phyloP scores from a whole-genome alignment of 1,140 invertebrate genomes.

The Drosophila nasuta region DNA sequence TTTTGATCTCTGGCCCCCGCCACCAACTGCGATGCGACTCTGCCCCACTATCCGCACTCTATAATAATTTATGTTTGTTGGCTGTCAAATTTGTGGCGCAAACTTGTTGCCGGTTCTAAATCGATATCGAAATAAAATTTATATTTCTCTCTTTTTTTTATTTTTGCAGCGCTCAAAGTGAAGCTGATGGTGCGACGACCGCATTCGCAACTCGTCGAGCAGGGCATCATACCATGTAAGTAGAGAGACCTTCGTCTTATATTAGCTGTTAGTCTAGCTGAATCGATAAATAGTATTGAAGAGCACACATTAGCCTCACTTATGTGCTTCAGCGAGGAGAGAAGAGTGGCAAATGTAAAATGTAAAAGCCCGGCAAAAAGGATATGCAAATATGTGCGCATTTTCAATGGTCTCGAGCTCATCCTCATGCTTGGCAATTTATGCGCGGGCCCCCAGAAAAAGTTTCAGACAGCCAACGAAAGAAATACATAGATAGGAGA shows the following conservation, averaged over 20 bases:
- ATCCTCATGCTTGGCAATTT: conserved; percentile 54
- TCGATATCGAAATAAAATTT: conserved; percentile 42
- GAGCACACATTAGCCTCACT: conserved; percentile 68
- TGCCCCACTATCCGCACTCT: conserved; percentile 16
- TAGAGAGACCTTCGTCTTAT: conserved; percentile 78
- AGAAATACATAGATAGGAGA: conserved; percentile 1
- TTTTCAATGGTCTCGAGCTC: conserved; percentile 57
- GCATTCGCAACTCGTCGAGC: conserved; percentile 96
- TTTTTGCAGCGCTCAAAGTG: conserved; percentile 97
- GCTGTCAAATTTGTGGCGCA: conserved; percentile 39
- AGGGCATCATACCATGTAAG: conserved; percentile 99
- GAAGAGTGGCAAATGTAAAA: conserved; percentile 15
- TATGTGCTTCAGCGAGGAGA: conserved; percentile 40
- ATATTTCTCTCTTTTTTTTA: conserved; percentile 82
- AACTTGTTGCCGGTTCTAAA: conserved; percentile 52
- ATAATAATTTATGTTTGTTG: conserved; percentile 62
- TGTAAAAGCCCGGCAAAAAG: conserved; percentile 55
- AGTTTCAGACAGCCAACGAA: conserved; percentile 2
- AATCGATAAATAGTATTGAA: conserved; percentile 66
- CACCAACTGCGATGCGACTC: background rate
- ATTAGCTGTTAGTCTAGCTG: conserved; percentile 41
- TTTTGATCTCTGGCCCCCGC: conserved; percentile 52
- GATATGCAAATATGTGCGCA: conserved; percentile 75
- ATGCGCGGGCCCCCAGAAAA: conserved; percentile 54
- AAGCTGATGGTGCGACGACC: conserved; percentile 97